Base-by-base conservation (phyloP, 2,113 vertebrate species). In the Oryzias celebensis region DNA sequence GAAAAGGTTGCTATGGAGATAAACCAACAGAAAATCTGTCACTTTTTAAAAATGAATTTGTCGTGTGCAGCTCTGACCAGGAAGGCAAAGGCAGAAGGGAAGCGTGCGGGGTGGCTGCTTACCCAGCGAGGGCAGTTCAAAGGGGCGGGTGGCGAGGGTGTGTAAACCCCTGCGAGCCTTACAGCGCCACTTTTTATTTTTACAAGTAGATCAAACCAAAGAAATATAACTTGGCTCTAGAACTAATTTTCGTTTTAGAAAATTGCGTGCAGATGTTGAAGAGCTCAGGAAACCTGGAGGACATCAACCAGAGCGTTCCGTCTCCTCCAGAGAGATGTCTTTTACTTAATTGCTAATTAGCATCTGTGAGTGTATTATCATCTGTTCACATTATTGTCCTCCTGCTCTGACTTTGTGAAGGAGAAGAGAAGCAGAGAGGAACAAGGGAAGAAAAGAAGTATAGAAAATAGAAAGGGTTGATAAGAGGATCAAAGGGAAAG, bases 341-440 rank as follows among this genome's bases (percentile, higher is more conserved):
- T 44, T 53, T 31, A 0, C 45, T 43, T 75, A 68, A 76, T 68
- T 78, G 65, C 69, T 65, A 68, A 76, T 81, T 71, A 76, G 72
- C 65, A 18, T 63, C 51, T 51, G 24, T 61, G 52, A 78, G 36
- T 79, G 55, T 18, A 72, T 68, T 53, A 74, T 60, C 65, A 71
- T 59, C 69, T 81, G 81, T 59, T 72, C 64, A 26, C 22, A 16
- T 44, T 20, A 14, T 52, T 8, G 0, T 51, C 0, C 24, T 31
- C 7, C 44, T 24, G 14, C 65, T 52, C 7, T 52, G 58, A 16
- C 4, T 47, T 1, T 16, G 13, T 42, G 48, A 5, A 53, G 10
- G 17, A 1, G 50, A 20, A 48, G n/a, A 7, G 23, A 58, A 17
- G 14, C 8, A 22, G 2, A 52, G 31, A 26, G 5, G 17, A 42